These are phyloP conservation scores for Falco concolor DNA, from an alignment of 2,797 vertebrate species.

Conservation along the genomic window DNA sequence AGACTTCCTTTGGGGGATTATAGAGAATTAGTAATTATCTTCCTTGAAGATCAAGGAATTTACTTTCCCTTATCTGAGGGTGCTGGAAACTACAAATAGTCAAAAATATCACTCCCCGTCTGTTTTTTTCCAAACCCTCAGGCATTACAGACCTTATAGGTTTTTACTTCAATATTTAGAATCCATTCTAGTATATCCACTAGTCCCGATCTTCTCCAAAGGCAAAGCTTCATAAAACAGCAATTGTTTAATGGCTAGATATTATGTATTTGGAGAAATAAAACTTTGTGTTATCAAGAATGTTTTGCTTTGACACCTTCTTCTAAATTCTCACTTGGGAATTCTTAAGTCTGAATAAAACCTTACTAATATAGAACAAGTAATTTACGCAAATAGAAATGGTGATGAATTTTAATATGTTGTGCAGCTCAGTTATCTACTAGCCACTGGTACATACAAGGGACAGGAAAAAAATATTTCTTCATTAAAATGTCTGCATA, in stretches of 20 bases:
- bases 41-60: slow-evolving; percentile 25
- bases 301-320: neutral
- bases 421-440: neutral
- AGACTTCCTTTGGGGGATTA: neutral
- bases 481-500: neutral
- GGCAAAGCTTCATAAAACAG: neutral
- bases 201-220: neutral
- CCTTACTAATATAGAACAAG: neutral
- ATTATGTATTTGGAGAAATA: neutral
- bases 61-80: neutral
- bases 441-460: neutral
- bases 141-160: neutral
- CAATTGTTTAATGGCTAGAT: neutral
- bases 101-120: neutral
- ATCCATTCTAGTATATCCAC: neutral
- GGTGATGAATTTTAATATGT: neutral
- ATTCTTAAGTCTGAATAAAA: neutral
- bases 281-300: neutral
- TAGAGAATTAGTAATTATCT: slow-evolving; percentile 46
- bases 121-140: neutral
- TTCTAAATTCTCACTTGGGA: neutral
- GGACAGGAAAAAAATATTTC: neutral
- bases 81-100: neutral
- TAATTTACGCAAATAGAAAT: neutral
- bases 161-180: neutral